Evolutionary conservation across 2,888 invertebrate genomes (phyloP).

Genomic region (Maniola hyperantus): DNA sequence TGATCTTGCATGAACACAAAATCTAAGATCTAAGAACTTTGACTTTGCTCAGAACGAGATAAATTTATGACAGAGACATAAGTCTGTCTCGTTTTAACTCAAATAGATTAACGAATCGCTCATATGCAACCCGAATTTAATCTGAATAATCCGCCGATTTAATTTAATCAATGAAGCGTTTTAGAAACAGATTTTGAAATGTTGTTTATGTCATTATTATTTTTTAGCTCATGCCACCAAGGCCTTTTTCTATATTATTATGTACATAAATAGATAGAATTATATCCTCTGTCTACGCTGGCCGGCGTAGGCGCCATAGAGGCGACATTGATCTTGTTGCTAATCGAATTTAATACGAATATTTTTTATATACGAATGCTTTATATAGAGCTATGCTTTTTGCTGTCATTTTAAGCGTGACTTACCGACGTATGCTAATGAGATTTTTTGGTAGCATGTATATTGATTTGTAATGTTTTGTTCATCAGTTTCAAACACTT

Average conservation of each 20-base stretch:
- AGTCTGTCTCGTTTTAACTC: no score
- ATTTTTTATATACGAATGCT: neutral
- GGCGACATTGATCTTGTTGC: conserved; percentile 25
- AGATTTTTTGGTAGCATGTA: neutral
- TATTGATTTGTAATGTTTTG: conserved; percentile 6
- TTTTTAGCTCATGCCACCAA: no score
- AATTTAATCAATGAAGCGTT: no score
- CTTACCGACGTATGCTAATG: conserved; percentile 20
- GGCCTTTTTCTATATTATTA: neutral
- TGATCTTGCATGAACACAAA: no score
- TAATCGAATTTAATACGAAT: conserved; percentile 5
- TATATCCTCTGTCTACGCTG: neutral
- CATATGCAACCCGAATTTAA: no score
- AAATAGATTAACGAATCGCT: no score
- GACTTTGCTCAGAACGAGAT: no score
- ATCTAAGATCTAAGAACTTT: no score
- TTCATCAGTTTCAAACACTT: conserved; percentile 1
- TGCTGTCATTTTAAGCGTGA: conserved; percentile 9
- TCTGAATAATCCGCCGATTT: no score
- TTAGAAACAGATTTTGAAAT: no score
- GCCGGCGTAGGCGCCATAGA: conserved; percentile 15
- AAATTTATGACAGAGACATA: no score
- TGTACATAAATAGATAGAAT: neutral
- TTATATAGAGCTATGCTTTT: conserved; percentile 8
- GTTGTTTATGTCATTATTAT: no score